Base-by-base conservation (phyloP, 1,140 invertebrate species). In the Neodiprion virginianus region DNA sequence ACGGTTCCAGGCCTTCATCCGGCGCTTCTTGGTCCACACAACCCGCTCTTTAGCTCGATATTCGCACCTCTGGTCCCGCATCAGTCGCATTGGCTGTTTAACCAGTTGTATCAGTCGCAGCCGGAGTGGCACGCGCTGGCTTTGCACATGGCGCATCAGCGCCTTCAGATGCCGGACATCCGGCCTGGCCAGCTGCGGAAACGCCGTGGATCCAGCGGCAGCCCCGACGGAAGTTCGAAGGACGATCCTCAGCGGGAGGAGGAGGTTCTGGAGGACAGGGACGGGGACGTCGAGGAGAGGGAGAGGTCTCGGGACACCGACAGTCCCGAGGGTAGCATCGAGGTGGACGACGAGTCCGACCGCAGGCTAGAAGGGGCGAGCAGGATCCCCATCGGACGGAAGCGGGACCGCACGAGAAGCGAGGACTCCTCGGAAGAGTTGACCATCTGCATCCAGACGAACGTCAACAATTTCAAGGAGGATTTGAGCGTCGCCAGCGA, bases 51-150 rank as follows among this genome's bases (percentile, higher is more conserved):
- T 48, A 86, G 86, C 5, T 88, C 88, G 72, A 87, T 89, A 81
- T 88, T 88, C 69, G 88, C 86, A 0, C 88, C 88, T 9, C 76
- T 88, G 23, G 73, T 89, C 49, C 88, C 88, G 5, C 87, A 87
- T 49, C 86, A 86, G 50, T 86, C 86, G 1, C 87, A 86, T 0
- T 88, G 87, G 87, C 77, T 88, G 7, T 87, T 87, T 76, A 88
- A 88, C 65, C 87, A 87, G 0, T 77, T 88, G 10, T 88, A 88
- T 67, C 86, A 86, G 65, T 87, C 87, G 67, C 87, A 88, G 67
- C 86, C 86, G 0, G 87, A 88, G 48, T 89, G 88, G 88, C 87
- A 89, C 66, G 86, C 85, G 12, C 61, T 89, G 11, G 86, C 88
- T 7, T 72, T 88, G 9, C 79, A 86, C n/a, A 87, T 87, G 84